These are phyloP conservation scores for Kobus ellipsiprymnus DNA, from an alignment of 2,113 vertebrate species.

Conservation along the genomic window DNA sequence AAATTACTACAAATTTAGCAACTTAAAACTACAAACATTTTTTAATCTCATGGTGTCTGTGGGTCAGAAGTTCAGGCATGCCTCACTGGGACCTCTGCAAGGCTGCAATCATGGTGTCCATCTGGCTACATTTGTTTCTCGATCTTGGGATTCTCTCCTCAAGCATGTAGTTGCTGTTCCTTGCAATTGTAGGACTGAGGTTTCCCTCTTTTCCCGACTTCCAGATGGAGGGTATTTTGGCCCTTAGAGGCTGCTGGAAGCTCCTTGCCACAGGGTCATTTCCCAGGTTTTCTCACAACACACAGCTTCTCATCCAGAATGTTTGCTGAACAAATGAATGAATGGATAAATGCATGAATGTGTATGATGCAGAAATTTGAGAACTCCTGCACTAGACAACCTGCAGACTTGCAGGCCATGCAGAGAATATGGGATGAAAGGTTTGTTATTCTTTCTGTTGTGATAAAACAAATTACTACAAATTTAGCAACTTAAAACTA, in stretches of 20 bases:
- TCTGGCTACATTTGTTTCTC: not conserved
- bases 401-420: not conserved
- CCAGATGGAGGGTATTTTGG: not conserved
- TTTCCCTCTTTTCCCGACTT: not conserved
- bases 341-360: not conserved
- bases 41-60: not conserved
- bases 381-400: not conserved
- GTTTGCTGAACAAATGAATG: not conserved
- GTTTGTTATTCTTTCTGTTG: not conserved
- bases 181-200: not conserved
- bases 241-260: not conserved
- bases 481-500: not conserved
- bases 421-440: not conserved
- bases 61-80: not conserved
- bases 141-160: not conserved
- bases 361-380: not conserved
- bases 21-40: not conserved
- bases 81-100: not conserved
- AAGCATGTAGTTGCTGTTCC: not conserved
- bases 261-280: not conserved
- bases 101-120: not conserved
- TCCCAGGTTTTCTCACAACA: not conserved
- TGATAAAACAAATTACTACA: not conserved
- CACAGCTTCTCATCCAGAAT: not conserved
- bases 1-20: not conserved